These are phyloP conservation scores for Agrilus biguttatus DNA, from an alignment of 2,888 invertebrate genomes.

Conservation along the genomic window DNA sequence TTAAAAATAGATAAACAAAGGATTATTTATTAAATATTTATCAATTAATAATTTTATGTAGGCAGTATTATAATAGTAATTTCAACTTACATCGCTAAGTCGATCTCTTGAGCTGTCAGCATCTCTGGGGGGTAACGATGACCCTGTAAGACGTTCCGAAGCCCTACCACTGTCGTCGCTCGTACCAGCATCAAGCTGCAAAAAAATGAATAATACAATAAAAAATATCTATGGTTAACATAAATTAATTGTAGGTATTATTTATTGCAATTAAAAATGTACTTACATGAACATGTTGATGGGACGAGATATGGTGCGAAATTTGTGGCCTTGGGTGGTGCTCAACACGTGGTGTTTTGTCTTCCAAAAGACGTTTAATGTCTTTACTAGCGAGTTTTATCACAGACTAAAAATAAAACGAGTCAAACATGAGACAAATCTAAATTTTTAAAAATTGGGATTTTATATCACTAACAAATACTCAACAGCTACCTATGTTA, in stretches of 20 bases:
- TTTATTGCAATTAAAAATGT: constrained; percentile 1
- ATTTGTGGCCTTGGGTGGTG: constrained; percentile 35
- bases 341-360: constrained; percentile 43
- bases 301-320: constrained; percentile 39
- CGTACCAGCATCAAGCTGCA: constrained; percentile 61
- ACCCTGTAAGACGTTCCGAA: constrained; percentile 65
- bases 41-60: too few species aligned
- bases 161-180: constrained; percentile 75
- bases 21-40: too few species aligned
- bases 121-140: constrained; percentile 60
- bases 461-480: too few species aligned
- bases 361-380: constrained; percentile 42
- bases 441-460: too few species aligned
- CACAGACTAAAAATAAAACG: constrained; percentile 27
- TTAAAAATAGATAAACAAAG: constrained; percentile 18
- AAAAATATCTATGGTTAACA: neutral
- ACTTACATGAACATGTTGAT: constrained; percentile 25
- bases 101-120: constrained; percentile 73
- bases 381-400: constrained; percentile 42
- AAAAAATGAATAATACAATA: constrained; percentile 15
- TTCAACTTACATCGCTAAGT: constrained; percentile 65
- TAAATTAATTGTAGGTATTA: neutral
- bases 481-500: too few species aligned
- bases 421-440: too few species aligned
- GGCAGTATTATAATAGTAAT: too few species aligned